A percentile compares a stretch with the other conserved stretches of the same genome.
These are phyloP conservation scores for Drosophila infuscata DNA, from an alignment of 2,888 invertebrate genomes.

Conservation along the genomic window DNA sequence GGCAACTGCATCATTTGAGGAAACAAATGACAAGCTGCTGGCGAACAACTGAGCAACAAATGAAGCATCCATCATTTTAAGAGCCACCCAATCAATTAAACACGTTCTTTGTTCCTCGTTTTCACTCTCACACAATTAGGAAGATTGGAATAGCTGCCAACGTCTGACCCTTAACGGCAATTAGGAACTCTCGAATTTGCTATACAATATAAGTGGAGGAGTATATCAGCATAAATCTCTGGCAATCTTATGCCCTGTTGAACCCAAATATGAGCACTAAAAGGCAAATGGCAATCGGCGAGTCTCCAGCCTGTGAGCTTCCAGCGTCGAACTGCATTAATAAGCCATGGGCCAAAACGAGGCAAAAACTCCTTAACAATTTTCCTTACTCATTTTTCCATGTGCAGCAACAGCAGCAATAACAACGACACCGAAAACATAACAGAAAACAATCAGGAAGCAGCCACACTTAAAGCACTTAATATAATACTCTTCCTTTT, in stretches of 20 bases:
- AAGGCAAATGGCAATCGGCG: conserved; percentile 30
- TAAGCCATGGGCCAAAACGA: conserved; percentile 51
- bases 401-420: conserved; percentile 33
- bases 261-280: conserved; percentile 48
- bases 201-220: conserved; percentile 37
- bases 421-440: conserved; percentile 35
- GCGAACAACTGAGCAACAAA: conserved; percentile 66
- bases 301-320: conserved; percentile 11
- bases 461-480: not conserved
- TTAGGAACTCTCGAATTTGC: conserved; percentile 56
- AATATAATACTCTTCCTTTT: conserved; percentile 13
- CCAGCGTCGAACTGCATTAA: conserved; percentile 50
- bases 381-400: conserved; percentile 35
- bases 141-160: conserved; percentile 49
- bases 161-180: conserved; percentile 55
- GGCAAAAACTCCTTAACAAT: conserved; percentile 44
- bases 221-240: conserved; percentile 62
- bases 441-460: conserved; percentile 29
- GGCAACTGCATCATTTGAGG: conserved; percentile 48
- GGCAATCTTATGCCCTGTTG: conserved; percentile 52
- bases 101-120: conserved; percentile 31
- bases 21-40: conserved; percentile 59
- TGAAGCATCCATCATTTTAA: conserved; percentile 71
- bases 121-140: conserved; percentile 33
- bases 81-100: conserved; percentile 61